A percentile compares a stretch with the other conserved stretches of the same genome.
phyloP scores from a whole-genome alignment of 2,888 invertebrate species.

The Galeopsomyia nigrocyanea region DNA sequence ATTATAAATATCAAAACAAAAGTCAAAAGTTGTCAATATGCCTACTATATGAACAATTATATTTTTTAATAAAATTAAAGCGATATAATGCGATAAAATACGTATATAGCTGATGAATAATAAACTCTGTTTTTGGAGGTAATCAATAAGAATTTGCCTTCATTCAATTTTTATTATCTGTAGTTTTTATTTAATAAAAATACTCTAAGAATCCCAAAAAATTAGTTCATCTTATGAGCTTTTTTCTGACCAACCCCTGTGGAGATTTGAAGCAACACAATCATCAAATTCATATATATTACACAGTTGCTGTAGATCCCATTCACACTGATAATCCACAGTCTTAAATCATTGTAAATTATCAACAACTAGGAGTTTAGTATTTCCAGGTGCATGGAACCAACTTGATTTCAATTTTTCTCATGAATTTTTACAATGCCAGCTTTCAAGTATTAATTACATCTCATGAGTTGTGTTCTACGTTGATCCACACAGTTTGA shows the following conservation, averaged over 20 bases:
- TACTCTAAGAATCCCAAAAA: slow-evolving; percentile 42
- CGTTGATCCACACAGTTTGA: slow-evolving; percentile 74
- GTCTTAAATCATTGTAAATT: slow-evolving; percentile 40
- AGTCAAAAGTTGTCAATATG: not conserved
- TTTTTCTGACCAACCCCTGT: slow-evolving; percentile 39
- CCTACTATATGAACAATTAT: not conserved
- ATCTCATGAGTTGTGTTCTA: slow-evolving; percentile 68
- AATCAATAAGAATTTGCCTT: slow-evolving; percentile 9
- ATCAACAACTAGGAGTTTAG: slow-evolving; percentile 44
- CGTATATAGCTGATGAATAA: slow-evolving; percentile 16
- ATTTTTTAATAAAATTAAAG: slow-evolving; percentile 21
- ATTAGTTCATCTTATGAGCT: slow-evolving; percentile 36
- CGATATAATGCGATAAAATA: slow-evolving; percentile 4
- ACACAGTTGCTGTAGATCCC: slow-evolving; percentile 32
- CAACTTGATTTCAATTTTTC: slow-evolving; percentile 28
- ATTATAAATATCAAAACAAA: no score
- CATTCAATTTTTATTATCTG: slow-evolving; percentile 37
- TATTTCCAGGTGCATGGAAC: slow-evolving; percentile 33
- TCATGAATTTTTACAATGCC: slow-evolving; percentile 16
- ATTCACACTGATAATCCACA: slow-evolving; percentile 34
- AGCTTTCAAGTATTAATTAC: slow-evolving; percentile 57
- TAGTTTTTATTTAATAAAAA: slow-evolving; percentile 49
- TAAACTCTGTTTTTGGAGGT: slow-evolving; percentile 17
- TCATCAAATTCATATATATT: slow-evolving; percentile 33
- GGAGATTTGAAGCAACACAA: slow-evolving; percentile 39